phyloP scores from a whole-genome alignment of 92 coral and sea anemone genomes.

The Galaxea fascicularis region DNA sequence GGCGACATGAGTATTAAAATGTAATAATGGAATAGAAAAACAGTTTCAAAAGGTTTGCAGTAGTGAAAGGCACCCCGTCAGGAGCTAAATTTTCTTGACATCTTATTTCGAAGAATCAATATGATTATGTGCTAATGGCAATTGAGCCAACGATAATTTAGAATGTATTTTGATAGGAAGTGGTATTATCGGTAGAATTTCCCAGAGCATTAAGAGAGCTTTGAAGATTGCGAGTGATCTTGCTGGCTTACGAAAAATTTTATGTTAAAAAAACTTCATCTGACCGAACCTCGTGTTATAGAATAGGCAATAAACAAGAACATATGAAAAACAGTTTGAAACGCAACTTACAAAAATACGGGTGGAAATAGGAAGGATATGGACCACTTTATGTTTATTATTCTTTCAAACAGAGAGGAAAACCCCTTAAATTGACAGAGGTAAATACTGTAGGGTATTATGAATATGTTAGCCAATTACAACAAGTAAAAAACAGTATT shows the following conservation, averaged over 20 bases:
- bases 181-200: background rate
- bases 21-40: slow-evolving; percentile 1
- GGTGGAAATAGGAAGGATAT: background rate
- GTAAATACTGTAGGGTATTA: too few species aligned
- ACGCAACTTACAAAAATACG: background rate
- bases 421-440: too few species aligned
- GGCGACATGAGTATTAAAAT: background rate
- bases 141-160: background rate
- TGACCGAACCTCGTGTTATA: too few species aligned
- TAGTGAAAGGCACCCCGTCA: background rate
- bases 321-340: background rate
- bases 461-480: too few species aligned
- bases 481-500: too few species aligned
- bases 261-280: too few species aligned
- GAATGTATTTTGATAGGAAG: background rate
- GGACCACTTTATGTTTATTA: background rate
- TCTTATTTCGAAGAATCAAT: background rate
- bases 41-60: slow-evolving; percentile 4
- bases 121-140: slow-evolving; percentile 23
- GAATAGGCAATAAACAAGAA: too few species aligned
- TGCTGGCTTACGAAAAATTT: background rate
- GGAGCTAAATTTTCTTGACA: background rate
- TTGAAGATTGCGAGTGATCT: slow-evolving; percentile 1
- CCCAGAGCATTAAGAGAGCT: background rate
- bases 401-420: too few species aligned